Base-by-base conservation (phyloP, 2,888 invertebrate genomes). In the Pristionchus maxplancki region DNA sequence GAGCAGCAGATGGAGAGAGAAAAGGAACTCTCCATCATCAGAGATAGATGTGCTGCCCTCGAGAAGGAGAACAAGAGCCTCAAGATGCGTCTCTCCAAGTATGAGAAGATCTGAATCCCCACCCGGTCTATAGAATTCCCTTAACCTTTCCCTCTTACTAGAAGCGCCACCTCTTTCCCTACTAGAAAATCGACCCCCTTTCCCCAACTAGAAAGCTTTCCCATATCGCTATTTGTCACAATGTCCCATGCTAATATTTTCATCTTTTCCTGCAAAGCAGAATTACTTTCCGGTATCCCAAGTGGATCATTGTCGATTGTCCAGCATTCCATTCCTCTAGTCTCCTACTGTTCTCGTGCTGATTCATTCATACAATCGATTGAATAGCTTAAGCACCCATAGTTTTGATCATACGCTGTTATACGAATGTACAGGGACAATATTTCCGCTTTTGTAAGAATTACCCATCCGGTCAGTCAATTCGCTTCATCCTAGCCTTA, bases 1-100 rank as follows among this genome's bases (percentile, higher is more conserved):
- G 78, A 88, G 81, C 31, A 48, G 17, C 88, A 88, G 62, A 53
- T 58, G 88, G 62, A 78, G 34, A 78, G 81, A 81, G 88, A 88
- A 15, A 37, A 40, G n/a, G 78, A 88, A 34, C 37, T 78, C 20
- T 37, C 31, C n/a, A 9, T 37, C 40, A 15, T 34, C 20, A 53
- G 58, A 37, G 81, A 40, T 0, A 40, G 44, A 31, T 37, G 40
- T 31, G n/a, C 31, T 20, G 74, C 24, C 15, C 53, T 50, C 50
- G 50, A 87, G 53, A 64, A 44, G n/a, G 64, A 85, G 44, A 85
- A 40, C 44, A 48, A 40, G 58, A 37, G 1, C n/a, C 85, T 85
- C 62, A 62, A 40, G 17, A 20, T 28, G 0, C 50, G 82, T 53
- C 82, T 83, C 53, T 83, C 82, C 53, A 83, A 53, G 31, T 83